A percentile compares a stretch with the other conserved stretches of the same genome.
phyloP scores from a whole-genome alignment of 2,888 invertebrate species.

The Caradrina kadenii region DNA sequence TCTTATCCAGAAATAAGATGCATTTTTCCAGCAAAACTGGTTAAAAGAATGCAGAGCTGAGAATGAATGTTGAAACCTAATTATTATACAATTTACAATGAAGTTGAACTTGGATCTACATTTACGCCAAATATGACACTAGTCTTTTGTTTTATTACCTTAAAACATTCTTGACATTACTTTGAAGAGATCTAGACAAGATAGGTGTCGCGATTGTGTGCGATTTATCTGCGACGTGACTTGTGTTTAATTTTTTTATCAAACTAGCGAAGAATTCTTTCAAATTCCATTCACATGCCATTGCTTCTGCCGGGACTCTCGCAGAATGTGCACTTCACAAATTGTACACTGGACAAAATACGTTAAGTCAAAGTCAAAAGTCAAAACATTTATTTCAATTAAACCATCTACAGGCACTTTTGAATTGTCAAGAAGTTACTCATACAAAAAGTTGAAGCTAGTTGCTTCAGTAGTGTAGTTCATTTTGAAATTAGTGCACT shows the following conservation, averaged over 20 bases:
- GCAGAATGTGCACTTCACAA: too few species aligned
- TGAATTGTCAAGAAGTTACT: too few species aligned
- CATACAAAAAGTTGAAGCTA: too few species aligned
- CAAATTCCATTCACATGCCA: background rate
- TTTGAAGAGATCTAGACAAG: background rate
- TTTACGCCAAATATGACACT: background rate
- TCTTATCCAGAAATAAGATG: background rate
- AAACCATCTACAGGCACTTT: too few species aligned
- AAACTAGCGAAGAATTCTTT: background rate
- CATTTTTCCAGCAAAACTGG: conserved; percentile 2
- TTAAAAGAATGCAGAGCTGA: background rate
- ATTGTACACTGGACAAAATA: too few species aligned
- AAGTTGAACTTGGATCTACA: conserved; percentile 40
- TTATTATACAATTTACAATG: conserved; percentile 30
- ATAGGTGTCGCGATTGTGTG: conserved; percentile 1
- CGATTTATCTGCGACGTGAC: conserved; percentile 29
- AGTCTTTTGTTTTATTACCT: conserved; percentile 19
- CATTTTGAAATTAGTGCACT: too few species aligned
- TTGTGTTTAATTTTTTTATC: conserved; percentile 24
- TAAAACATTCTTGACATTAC: conserved; percentile 29
- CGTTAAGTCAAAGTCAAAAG: too few species aligned
- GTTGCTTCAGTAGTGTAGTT: too few species aligned
- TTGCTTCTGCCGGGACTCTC: background rate
- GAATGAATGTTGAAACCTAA: conserved; percentile 14
- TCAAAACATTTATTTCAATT: too few species aligned